These are phyloP conservation scores for Enteromius unitaeniatus DNA, from an alignment of 2,797 vertebrate genomes.

Conservation along the genomic window DNA sequence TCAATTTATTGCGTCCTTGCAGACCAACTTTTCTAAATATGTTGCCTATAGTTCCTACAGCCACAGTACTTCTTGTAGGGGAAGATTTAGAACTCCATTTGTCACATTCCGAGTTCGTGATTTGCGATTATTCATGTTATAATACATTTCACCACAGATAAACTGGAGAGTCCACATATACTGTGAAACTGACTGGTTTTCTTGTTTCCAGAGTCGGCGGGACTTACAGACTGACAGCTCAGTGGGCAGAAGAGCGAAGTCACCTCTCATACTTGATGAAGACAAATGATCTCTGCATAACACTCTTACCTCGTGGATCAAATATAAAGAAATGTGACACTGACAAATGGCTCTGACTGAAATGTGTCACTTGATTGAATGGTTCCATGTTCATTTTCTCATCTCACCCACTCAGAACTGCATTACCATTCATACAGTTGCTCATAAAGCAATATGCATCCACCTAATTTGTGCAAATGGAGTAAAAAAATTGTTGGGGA, in stretches of 20 bases:
- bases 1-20: neutral
- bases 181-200: slow-evolving; percentile 26
- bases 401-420: slow-evolving; percentile 59
- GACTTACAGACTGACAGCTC: slow-evolving; percentile 69
- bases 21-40: neutral
- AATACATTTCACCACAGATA: slow-evolving; percentile 39
- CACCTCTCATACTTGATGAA: slow-evolving; percentile 72
- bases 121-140: slow-evolving; percentile 43
- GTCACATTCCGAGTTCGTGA: slow-evolving; percentile 36
- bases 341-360: slow-evolving; percentile 74
- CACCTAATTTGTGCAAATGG: slow-evolving; percentile 37
- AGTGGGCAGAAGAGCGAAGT: slow-evolving; percentile 71
- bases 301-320: slow-evolving; percentile 71
- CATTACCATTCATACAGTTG: slow-evolving; percentile 43
- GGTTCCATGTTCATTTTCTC: slow-evolving; percentile 71
- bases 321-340: slow-evolving; percentile 77
- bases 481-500: slow-evolving; percentile 31
- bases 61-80: neutral
- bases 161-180: slow-evolving; percentile 31
- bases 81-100: slow-evolving; percentile 30
- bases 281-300: slow-evolving; percentile 76
- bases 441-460: slow-evolving; percentile 52
- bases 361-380: slow-evolving; percentile 73
- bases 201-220: slow-evolving; percentile 43
- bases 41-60: neutral